Evolutionary conservation across 2,888 invertebrate species (phyloP), one percentile per base, ranked within the genome.

Genomic region (Caenorhabditis uteleia): DNA sequence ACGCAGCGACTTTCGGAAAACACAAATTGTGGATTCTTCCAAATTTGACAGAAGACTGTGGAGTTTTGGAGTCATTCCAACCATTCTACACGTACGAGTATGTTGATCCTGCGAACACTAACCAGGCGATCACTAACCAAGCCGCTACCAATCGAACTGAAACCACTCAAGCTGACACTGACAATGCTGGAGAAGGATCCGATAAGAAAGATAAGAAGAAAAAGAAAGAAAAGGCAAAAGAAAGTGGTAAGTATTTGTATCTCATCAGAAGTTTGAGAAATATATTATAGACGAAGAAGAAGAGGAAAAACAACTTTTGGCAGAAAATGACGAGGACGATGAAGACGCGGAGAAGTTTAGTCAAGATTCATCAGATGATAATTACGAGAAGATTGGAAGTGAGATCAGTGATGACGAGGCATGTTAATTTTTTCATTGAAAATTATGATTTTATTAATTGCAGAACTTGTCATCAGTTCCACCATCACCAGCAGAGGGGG

Each of bases 1-100:
- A 95, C 95, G 83, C 90, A 10, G 78, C 91, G 16, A 92, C 94
- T 0, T 87, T 92, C 60, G 92, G 95, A 5, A 89, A 90, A 78
- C 91, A 95, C 84, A 93, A 95, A 84, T 88, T 99, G 71, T 98
- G 98, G 97, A 88, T 99, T 70, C 88, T 99, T 79, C 98, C 98
- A n/a, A 99, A 99, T 86, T 87, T 99, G 39, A 95, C 95, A 0
- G 98, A 97, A 61, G 73, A 99, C 84, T 97, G 97, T 26, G 95
- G 98, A 49, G 94, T 99, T 88, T 90, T 97, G 74, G 95, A 95
- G 7, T 97, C 95, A 0, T 98, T 98, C 87, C 93, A 93, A 91
- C 98, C 98, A 3, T 87, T 95, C 0, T 95, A 95, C 85, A 81
- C 82, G 1, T 80, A 82, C 53, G 78, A 75, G 42, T 75, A 77